Evolutionary conservation across 2,888 invertebrate genomes (phyloP).

Genomic region (Panorpa germanica): DNA sequence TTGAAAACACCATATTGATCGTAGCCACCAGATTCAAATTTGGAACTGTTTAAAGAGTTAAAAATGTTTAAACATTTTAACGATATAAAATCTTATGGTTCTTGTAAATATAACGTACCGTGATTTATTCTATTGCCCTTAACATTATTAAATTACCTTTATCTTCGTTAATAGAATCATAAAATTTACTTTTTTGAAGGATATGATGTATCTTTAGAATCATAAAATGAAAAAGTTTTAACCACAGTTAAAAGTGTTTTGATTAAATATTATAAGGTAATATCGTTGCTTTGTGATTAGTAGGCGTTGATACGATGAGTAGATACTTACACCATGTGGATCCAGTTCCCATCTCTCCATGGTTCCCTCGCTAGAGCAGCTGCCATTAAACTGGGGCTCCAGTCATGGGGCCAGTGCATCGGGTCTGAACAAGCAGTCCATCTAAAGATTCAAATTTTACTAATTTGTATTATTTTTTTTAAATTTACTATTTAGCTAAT

Average conservation of each 20-base stretch:
- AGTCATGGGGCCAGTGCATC: conserved; percentile 32
- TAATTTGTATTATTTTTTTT: conserved; percentile 4
- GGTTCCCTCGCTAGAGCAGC: conserved; percentile 33
- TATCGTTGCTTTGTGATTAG: too few relatives aligned
- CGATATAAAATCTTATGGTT: too few relatives aligned
- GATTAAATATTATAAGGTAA: too few relatives aligned
- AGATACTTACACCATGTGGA: conserved; percentile 31
- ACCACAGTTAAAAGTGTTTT: too few relatives aligned
- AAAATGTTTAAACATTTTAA: conserved; percentile 1
- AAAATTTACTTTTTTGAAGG: too few relatives aligned
- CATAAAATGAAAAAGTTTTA: too few relatives aligned
- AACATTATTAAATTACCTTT: too few relatives aligned
- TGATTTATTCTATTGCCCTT: too few relatives aligned
- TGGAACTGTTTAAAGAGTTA: conserved; percentile 18
- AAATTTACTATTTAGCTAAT: conserved; percentile 1
- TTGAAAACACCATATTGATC: conserved; percentile 42
- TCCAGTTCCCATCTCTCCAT: conserved; percentile 38
- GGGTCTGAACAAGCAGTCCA: conserved; percentile 32
- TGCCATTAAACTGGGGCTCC: conserved; percentile 30
- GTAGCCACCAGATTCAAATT: conserved; percentile 28
- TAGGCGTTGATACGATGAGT: too few relatives aligned
- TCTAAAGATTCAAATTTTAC: conserved; percentile 21
- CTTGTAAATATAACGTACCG: conserved; percentile 1
- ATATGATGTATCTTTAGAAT: too few relatives aligned
- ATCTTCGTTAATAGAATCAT: too few relatives aligned